Base-by-base conservation (phyloP, 2,888 invertebrate genomes). In the Trissolcus brochymenae region DNA sequence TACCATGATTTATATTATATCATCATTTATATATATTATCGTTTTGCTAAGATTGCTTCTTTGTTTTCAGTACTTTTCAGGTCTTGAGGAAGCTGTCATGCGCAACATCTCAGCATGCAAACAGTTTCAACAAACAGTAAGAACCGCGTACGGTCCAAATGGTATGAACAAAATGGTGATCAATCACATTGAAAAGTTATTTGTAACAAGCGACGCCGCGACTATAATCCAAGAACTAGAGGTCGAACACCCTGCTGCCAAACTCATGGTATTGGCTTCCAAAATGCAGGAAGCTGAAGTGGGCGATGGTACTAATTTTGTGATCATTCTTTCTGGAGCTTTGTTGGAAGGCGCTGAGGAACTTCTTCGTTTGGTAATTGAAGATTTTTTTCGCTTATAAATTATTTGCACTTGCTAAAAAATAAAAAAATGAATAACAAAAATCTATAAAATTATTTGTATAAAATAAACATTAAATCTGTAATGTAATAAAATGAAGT, bases 101-200 rank as follows among this genome's bases (percentile, higher is more conserved):
- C 92, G 98, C 73, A 99, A 99, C 88, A 98, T 99, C 82, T 94
- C 92, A 82, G 98, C 99, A 17, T 99, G 99, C 90, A 97, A 97
- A 89, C 96, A 98, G 87, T 96, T 99, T 85, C 94, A 98, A 1
- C 94, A 95, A 84, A 97, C 97, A 78, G 94, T 99, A 21, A 93
- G 95, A 80, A 96, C 98, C 19, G 96, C 98, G 1, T 99, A 97
- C 90, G 99, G 99, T 0, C 99, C 99, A 7, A 98, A 98, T 91
- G 99, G 99, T 82, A 95, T 95, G 96, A 99, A 99, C 90, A 99
- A 99, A 92, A 98, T 99, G 96, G 95, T 99, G 19, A 99, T 99
- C 74, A 99, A 99, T 90, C 98, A 99, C 88, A 92, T 99, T 81
- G 98, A 98, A 86, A 99, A 99, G 87, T 94, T 99, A 83, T 99